Conservation (phyloP, 2,113 vertebrate genomes). For the Brienomyrus longianalis region DNA sequence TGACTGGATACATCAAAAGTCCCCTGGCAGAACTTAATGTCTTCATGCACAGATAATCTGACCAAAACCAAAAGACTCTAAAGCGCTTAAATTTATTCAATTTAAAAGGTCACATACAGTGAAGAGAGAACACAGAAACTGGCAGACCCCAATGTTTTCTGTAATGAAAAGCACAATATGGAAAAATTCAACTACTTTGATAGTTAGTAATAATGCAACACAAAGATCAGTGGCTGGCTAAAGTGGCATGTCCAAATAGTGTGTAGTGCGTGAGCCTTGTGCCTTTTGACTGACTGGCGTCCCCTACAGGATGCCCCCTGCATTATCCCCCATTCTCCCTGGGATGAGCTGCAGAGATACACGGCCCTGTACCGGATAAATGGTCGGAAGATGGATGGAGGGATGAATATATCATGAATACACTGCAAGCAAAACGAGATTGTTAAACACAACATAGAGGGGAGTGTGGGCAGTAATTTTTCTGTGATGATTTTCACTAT, state of each 20-base stretch:
- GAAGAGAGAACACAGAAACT: not conserved
- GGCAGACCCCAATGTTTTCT: not conserved
- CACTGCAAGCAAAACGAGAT: not conserved
- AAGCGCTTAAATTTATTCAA: not conserved
- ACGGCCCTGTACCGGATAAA: not conserved
- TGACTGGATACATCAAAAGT: not conserved
- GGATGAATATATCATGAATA: not conserved
- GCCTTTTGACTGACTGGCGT: not conserved
- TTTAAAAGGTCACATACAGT: not conserved
- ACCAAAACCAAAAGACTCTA: not conserved
- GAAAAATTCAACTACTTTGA: not conserved
- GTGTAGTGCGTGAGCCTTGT: not conserved
- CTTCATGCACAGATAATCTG: not conserved
- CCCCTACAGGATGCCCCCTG: not conserved
- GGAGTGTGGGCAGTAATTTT: not conserved
- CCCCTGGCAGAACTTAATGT: not conserved
- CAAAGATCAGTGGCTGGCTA: not conserved
- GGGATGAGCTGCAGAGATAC: not conserved
- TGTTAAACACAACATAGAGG: not conserved
- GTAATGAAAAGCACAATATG: not conserved
- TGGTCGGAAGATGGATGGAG: not conserved
- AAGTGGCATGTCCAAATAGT: not conserved
- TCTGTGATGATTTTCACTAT: not conserved
- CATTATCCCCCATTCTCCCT: not conserved
- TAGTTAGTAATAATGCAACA: not conserved